phyloP scores from a whole-genome alignment of 2,113 vertebrate genomes.

The Rhinoderma darwinii region DNA sequence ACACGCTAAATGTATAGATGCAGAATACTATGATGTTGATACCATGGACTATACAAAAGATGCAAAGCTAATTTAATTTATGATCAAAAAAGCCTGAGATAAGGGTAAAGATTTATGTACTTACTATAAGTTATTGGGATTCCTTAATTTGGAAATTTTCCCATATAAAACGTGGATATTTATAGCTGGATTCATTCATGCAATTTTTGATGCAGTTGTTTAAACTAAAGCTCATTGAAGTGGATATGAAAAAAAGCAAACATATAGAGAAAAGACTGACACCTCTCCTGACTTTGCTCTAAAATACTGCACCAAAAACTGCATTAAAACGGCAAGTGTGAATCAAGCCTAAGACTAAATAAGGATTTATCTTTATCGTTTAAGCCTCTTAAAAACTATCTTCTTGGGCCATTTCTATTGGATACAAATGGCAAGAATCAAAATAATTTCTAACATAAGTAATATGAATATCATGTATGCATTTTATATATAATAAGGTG shows the following conservation, averaged over 20 bases:
- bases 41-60: neutral
- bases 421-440: too few relatives aligned
- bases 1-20: neutral
- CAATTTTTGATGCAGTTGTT: neutral
- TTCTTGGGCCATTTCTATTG: too few relatives aligned
- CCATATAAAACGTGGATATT: neutral
- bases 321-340: neutral
- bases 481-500: neutral
- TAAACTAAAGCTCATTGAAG: neutral
- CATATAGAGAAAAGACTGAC: too few relatives aligned
- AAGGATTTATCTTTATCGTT: neutral
- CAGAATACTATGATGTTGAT: neutral
- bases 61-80: neutral
- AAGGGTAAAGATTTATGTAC: neutral
- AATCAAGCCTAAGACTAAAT: neutral
- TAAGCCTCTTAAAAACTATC: neutral
- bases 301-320: too few relatives aligned
- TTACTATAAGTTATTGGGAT: neutral
- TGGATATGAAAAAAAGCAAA: neutral
- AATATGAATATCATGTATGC: neutral
- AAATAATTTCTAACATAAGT: too few relatives aligned
- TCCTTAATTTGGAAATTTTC: neutral
- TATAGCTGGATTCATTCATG: neutral
- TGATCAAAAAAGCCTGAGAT: neutral
- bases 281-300: neutral